Conservation (phyloP, 2,797 vertebrate genomes). For the Euphonia xanthogaster region DNA sequence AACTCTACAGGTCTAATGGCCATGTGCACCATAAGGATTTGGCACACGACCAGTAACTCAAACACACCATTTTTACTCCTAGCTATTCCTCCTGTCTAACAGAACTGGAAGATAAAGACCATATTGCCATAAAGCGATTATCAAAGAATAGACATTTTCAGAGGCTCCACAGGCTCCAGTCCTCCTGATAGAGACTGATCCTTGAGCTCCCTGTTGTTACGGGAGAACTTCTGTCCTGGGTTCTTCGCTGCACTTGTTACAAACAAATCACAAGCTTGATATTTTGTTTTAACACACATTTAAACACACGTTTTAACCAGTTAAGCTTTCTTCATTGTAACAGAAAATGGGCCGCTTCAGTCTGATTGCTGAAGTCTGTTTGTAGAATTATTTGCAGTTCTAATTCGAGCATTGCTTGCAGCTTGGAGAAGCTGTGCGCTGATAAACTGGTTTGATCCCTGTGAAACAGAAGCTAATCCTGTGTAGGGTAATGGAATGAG, state of each 20-base stretch:
- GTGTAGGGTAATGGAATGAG: background rate
- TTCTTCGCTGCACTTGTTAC: background rate
- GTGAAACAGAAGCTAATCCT: background rate
- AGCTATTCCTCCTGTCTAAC: background rate
- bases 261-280: background rate
- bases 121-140: background rate
- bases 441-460: background rate
- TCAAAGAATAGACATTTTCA: background rate
- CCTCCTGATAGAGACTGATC: background rate
- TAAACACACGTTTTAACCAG: background rate
- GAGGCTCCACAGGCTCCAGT: background rate
- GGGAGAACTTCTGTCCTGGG: background rate
- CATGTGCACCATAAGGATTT: accelerated
- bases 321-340: background rate
- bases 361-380: background rate
- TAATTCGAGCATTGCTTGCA: background rate
- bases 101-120: background rate
- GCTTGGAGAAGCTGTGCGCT: background rate
- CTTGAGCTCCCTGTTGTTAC: background rate
- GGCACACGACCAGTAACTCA: background rate
- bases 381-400: background rate
- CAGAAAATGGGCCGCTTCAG: background rate
- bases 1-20: background rate
- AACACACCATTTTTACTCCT: background rate
- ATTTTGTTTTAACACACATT: background rate